Evolutionary conservation across 2,888 invertebrate genomes (phyloP), one percentile per base, ranked within the genome.

Genomic region (Netelia fuscicornis): DNA sequence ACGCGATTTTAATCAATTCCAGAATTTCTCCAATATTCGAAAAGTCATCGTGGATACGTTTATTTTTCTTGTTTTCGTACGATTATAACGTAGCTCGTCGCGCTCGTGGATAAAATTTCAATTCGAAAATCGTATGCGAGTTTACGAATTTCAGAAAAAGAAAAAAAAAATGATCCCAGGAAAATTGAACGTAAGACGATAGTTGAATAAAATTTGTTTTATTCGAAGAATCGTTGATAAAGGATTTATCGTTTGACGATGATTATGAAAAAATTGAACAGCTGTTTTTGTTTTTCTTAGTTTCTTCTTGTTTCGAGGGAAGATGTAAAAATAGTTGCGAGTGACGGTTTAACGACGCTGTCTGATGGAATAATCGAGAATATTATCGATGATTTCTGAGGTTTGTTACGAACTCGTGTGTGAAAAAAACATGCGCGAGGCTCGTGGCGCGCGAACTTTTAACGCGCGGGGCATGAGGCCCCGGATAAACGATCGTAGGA

Each of bases 391-490:
- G 17, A 58, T 17, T 58, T 58, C 17, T 58, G 58, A 20, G 58
- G 20, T 58, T 58, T 17, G 13, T 3, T 9, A 13, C 23, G n/a
- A n/a, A 25, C 25, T n/a, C 13, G 17, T 8, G 30, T 64, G 10
- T 11, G 20, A 3, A 62, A 74, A 77, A 54, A 60, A 13, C 82
- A 85, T 67, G 82, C 71, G 56, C 13, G 17, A 44, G 58, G n/a
- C 79, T 75, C 79, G 82, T 85, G 82, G 79, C 64, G 6, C 67
- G 64, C n/a, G 68, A 58, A 78, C 44, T 56, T n/a, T 76, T 20
- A 20, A 23, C 70, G 60, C 60, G 64, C 52, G 52, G 42, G 20
- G 5, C 56, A 30, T 3, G 30, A 37, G 37, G 37, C 37, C 37
- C 17, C 70, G 81, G 77, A 78, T 78, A 65, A 58, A 20, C 17